phyloP scores from a whole-genome alignment of 2,113 vertebrate genomes.

The Trinectes maculatus region DNA sequence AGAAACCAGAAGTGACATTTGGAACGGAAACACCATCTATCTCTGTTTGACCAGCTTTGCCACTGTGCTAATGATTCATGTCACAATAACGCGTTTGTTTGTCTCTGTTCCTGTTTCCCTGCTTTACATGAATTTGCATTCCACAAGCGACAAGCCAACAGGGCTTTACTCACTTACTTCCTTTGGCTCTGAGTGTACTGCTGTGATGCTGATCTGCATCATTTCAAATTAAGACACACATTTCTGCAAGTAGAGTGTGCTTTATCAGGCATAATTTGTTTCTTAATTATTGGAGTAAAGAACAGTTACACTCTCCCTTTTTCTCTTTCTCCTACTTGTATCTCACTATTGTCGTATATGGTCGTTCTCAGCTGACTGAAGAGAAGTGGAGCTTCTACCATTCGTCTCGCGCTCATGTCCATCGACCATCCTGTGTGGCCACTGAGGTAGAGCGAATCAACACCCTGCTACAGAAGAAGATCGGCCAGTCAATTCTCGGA shows the following conservation, averaged over 20 bases:
- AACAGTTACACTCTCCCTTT: not conserved
- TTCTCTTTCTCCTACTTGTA: not conserved
- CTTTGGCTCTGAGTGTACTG: slow-evolving; percentile 9
- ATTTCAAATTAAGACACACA: not conserved
- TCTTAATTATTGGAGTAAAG: not conserved
- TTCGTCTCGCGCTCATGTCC: slow-evolving; percentile 88
- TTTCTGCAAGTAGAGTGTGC: slow-evolving; percentile 16
- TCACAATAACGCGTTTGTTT: not conserved
- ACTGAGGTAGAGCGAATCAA: slow-evolving; percentile 93
- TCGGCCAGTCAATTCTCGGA: slow-evolving; percentile 93
- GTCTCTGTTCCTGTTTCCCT: not conserved
- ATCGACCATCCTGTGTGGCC: slow-evolving; percentile 90
- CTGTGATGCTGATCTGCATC: not conserved
- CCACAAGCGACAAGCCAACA: not conserved
- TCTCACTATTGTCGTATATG: not conserved
- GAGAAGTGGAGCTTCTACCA: slow-evolving; percentile 95
- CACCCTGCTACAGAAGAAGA: slow-evolving; percentile 87
- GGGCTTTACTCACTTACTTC: slow-evolving; percentile 30
- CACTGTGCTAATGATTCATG: slow-evolving; percentile 4
- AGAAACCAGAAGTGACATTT: not conserved
- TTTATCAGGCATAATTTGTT: not conserved
- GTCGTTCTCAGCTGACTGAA: slow-evolving; percentile 83
- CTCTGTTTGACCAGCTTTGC: slow-evolving; percentile 26
- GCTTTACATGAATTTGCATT: slow-evolving; percentile 18
- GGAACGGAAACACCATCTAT: slow-evolving; percentile 62